A percentile compares a stretch with the other conserved stretches of the same genome.
These are phyloP conservation scores for Indicator indicator DNA, from an alignment of 2,113 vertebrate species.

Conservation along the genomic window DNA sequence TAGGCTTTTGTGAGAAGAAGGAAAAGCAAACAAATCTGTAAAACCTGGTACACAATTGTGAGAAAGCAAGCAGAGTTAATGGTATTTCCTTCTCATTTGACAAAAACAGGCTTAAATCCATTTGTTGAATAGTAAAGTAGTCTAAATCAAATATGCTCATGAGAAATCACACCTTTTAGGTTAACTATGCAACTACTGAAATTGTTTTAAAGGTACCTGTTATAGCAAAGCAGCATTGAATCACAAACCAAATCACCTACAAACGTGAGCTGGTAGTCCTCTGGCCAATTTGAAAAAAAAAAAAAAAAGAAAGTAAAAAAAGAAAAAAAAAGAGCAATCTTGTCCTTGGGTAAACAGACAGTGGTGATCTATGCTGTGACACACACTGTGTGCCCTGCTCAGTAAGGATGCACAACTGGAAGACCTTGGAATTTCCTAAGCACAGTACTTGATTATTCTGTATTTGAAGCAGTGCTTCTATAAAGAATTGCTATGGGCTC, in stretches of 20 bases:
- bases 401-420: background rate
- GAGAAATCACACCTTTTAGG: background rate
- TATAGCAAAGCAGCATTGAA: background rate
- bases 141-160: background rate
- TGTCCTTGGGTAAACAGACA: background rate
- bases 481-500: background rate
- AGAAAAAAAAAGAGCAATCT: background rate
- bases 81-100: background rate
- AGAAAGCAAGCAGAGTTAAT: background rate
- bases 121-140: background rate
- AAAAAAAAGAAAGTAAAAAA: too few species aligned
- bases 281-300: fast-evolving
- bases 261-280: background rate
- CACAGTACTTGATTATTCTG: fast-evolving
- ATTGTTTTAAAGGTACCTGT: background rate
- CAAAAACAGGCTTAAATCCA: background rate
- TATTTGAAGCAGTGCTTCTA: background rate
- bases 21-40: background rate
- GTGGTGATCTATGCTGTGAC: background rate
- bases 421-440: background rate
- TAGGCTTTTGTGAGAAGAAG: background rate
- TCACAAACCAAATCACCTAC: background rate
- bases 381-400: background rate
- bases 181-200: background rate
- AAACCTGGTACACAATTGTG: background rate